Base-by-base conservation (phyloP, 2,888 invertebrate species). In the Bellardia pandia region DNA sequence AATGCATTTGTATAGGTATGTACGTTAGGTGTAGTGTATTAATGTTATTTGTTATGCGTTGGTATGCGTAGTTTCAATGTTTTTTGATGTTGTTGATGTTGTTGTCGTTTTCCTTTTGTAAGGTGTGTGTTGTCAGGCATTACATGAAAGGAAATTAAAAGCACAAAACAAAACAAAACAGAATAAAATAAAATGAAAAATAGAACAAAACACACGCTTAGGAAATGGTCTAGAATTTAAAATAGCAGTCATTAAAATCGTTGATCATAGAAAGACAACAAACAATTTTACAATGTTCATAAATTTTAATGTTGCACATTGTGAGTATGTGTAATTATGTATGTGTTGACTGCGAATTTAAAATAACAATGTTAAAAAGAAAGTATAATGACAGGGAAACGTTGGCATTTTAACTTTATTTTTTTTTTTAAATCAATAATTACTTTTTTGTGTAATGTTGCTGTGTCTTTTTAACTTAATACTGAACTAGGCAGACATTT, bases 161-260 rank as follows among this genome's bases (percentile, higher is more conserved):
- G 9, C 14, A 62, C 69, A 69, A 30, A 42, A 42, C 23, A 45
- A 68, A 23, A 23, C 23, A 48, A 51, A 51, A 40, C 8, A 6
- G 8, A 9, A 13, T 1, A 23, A n/a, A 60, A 16, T 16, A 64
- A 1, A 64, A 68, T 37, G n/a, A 33, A 40, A 56, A 53, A 42
- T 72, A 33, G 56, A 64, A 74, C 33, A 74, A 56, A 64, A 23
- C 45, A 37, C 56, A 74, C 23, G 64, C 64, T 11, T 72, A 64
- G 69, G 56, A 74, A 77, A 78, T 75, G 33, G 60, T 37, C 14
- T 71, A 71, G 68, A 86, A 82, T 82, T 86, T 82, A 56, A 86
- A 78, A 78, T 62, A 86, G 74, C 74, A 75, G 53, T 78, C 86
- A 86, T 78, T 86, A 82, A 86, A 86, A 75, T 78, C 40, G 53